phyloP scores from a whole-genome alignment of 2,797 vertebrate genomes.

The Lerista edwardsae region DNA sequence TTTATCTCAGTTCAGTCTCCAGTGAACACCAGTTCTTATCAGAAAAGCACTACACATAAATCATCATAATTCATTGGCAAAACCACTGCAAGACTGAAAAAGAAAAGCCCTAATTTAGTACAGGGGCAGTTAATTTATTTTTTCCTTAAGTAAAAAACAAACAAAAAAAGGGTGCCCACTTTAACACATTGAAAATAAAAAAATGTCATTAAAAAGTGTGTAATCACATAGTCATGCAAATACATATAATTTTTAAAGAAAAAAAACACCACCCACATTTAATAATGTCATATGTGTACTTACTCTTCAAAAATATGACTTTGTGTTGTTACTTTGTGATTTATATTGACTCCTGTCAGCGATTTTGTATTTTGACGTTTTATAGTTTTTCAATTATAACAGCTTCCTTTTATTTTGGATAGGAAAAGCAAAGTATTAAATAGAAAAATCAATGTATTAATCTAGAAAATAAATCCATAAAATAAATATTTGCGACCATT shows the following conservation, averaged over 20 bases:
- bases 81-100: constrained; percentile 3
- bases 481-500: background rate
- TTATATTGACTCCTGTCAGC: too few relatives aligned
- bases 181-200: constrained; percentile 1
- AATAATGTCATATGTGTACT: background rate
- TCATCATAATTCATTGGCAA: constrained; percentile 49
- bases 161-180: background rate
- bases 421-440: too few relatives aligned
- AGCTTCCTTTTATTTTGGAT: background rate
- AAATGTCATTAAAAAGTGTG: background rate
- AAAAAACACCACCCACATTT: too few relatives aligned
- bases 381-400: too few relatives aligned
- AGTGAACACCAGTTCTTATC: constrained; percentile 43
- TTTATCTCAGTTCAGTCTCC: constrained; percentile 45
- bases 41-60: constrained; percentile 51
- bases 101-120: constrained; percentile 33
- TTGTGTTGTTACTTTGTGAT: too few relatives aligned
- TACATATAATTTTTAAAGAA: background rate
- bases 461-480: too few relatives aligned
- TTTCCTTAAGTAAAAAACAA: background rate
- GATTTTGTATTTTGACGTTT: too few relatives aligned
- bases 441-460: too few relatives aligned
- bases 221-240: background rate
- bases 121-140: constrained; percentile 20
- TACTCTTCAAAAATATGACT: background rate